Conservation (phyloP, 2,113 vertebrate genomes). For the Rynchops niger region DNA sequence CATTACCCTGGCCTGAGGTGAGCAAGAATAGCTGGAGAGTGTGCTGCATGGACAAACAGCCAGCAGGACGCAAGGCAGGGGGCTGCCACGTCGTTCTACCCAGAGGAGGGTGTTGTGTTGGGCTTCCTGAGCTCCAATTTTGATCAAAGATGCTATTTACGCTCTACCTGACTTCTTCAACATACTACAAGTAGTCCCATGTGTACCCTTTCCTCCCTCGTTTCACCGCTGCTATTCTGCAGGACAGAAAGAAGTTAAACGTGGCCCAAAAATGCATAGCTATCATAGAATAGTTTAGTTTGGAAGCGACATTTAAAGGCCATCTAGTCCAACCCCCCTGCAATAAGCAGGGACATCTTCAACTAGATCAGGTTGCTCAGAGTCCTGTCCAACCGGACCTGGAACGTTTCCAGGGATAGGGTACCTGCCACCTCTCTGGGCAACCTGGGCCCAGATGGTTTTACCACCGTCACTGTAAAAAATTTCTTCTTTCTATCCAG, state of each 20-base stretch:
- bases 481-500: neutral
- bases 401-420: neutral
- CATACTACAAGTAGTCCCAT: fast-evolving
- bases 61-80: neutral
- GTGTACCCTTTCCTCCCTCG: neutral
- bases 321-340: neutral
- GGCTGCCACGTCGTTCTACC: neutral
- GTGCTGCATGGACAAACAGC: neutral
- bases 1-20: neutral
- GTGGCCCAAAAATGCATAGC: neutral
- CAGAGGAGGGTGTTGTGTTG: neutral
- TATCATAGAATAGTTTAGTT: neutral
- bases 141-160: neutral
- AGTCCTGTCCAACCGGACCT: neutral
- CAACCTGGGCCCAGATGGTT: neutral
- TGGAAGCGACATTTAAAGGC: neutral
- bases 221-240: neutral
- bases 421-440: neutral
- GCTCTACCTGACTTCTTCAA: neutral
- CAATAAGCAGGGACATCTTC: neutral
- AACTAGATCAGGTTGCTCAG: neutral
- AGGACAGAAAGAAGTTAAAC: neutral
- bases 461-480: neutral
- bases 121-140: neutral
- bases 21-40: neutral